A percentile compares a stretch with the other conserved stretches of the same genome.
These are phyloP conservation scores for Bruchidius siliquastri DNA, from an alignment of 2,888 invertebrate species.

Conservation along the genomic window DNA sequence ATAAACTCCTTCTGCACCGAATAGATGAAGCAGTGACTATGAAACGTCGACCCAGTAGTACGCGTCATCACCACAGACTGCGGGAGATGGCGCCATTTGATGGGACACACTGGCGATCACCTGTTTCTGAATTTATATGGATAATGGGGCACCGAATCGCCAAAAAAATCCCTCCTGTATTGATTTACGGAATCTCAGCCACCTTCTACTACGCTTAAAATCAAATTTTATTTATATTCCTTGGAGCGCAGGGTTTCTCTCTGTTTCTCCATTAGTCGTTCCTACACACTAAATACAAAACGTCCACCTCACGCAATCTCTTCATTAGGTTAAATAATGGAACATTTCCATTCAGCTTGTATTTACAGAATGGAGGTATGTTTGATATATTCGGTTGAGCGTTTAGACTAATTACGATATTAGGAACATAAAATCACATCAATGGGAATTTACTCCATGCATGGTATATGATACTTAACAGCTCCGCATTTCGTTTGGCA, in stretches of 20 bases:
- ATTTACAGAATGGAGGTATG: background rate
- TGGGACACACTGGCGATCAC: too few species aligned
- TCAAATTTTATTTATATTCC: background rate
- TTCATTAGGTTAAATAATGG: constrained; percentile 27
- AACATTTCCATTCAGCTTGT: constrained; percentile 21
- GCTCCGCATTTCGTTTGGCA: background rate
- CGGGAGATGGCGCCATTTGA: too few species aligned
- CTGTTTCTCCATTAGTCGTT: constrained; percentile 1
- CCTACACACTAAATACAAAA: background rate
- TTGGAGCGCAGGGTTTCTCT: background rate
- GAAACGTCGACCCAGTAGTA: too few species aligned
- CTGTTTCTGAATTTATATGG: too few species aligned
- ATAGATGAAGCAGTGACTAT: too few species aligned
- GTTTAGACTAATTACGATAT: background rate
- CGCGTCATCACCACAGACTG: too few species aligned
- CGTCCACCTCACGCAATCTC: constrained; percentile 21
- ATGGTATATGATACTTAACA: background rate
- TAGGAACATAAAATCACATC: background rate
- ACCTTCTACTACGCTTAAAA: constrained; percentile 7
- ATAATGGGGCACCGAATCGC: too few species aligned
- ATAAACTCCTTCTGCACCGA: too few species aligned
- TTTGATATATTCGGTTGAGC: background rate
- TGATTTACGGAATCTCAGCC: too few species aligned
- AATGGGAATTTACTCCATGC: background rate
- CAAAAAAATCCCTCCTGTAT: too few species aligned